Conservation (phyloP, 2,888 invertebrate species). For the Melieria picta region DNA sequence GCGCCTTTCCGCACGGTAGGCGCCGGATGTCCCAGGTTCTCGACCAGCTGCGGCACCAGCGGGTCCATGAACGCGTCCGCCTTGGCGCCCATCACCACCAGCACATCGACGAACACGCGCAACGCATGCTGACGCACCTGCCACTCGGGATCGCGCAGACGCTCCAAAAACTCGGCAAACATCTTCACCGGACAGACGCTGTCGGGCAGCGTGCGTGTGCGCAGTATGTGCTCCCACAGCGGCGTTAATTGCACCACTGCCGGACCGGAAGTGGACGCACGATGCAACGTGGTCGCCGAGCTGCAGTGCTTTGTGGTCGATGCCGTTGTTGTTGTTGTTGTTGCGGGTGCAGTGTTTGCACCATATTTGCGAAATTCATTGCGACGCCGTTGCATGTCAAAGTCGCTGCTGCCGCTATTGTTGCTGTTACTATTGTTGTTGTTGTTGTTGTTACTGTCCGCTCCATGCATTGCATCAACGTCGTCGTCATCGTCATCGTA, state of each 20-base stretch:
- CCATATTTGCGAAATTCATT: conserved; percentile 26
- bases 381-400: conserved; percentile 26
- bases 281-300: conserved; percentile 29
- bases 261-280: conserved; percentile 19
- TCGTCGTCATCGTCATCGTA: conserved; percentile 27
- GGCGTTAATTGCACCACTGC: conserved; percentile 72
- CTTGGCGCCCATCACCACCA: conserved; percentile 77
- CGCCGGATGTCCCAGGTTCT: conserved; percentile 82
- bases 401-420: conserved; percentile 22
- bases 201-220: conserved; percentile 78
- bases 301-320: conserved; percentile 20
- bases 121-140: conserved; percentile 86
- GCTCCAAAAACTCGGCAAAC: conserved; percentile 77
- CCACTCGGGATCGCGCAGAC: conserved; percentile 82
- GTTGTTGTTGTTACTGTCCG: conserved; percentile 29
- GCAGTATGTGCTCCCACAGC: conserved; percentile 82
- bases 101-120: conserved; percentile 80
- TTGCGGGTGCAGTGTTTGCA: not conserved
- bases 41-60: conserved; percentile 75
- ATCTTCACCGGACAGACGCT: conserved; percentile 74
- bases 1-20: conserved; percentile 85
- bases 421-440: conserved; percentile 37
- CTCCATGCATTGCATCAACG: not conserved
- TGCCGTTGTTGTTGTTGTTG: conserved; percentile 8
- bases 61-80: conserved; percentile 75